Base-by-base conservation (phyloP, 2,888 invertebrate genomes). In the Helicoverpa assulta region DNA sequence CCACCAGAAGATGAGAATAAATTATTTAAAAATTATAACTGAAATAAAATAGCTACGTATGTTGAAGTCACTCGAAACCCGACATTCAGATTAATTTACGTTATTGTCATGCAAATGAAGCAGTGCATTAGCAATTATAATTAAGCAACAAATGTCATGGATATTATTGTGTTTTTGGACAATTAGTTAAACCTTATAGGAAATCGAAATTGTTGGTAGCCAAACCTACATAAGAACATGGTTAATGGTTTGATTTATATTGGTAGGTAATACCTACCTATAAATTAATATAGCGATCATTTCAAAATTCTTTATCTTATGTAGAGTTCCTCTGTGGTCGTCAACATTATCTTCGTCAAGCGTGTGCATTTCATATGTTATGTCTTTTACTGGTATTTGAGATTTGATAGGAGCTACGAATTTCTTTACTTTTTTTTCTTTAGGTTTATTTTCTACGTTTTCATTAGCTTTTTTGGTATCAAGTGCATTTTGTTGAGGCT, bases 381-480 rank as follows among this genome's bases (percentile, higher is more conserved):
- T 55, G 57, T 92, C 89, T 83, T 86, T 90, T 0, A 92, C 86
- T 0, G 90, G 90, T 62, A 91, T 81, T 75, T 93, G 92, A 1
- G 92, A 92, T 77, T 91, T 92, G 21, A 92, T 85, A 0, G 94
- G 93, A 50, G 89, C 89, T 16, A 92, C 66, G 33, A 94, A 93
- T 77, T 91, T 93, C 73, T 91, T 92, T 0, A n/a, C 56, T 61
- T 86, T 90, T 59, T 88, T 91, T 16, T 87, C 88, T 75, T 81
- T 70, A 66, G 18, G 29, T 53, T 51, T 58, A n/a, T 29, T 55
- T 65, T 70, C 55, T 26, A 16, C 18, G 40, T 16, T 16, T 14
- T 47, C 50, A n/a, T 19, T 52, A 53, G 16, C 26, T 26, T 50
- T 52, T 37, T 62, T 60, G 14, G 16, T 19, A n/a, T 60, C 54